Percentiles rank a stretch among this genome's conserved stretches.
These are phyloP conservation scores for Drepana arcuata DNA, from an alignment of 1,140 invertebrate species.

Conservation along the genomic window DNA sequence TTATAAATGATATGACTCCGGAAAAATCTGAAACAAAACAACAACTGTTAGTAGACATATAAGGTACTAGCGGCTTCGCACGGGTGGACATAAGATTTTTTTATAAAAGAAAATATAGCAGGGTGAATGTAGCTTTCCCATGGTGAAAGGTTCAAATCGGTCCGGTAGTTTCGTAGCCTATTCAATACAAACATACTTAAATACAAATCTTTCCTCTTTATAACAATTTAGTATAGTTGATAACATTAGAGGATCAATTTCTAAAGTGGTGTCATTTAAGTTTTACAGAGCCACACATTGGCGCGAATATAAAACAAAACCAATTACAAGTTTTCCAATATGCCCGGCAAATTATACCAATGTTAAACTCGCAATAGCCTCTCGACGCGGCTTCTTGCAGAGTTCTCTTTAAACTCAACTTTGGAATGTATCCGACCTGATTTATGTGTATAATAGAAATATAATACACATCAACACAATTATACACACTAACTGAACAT, in stretches of 20 bases:
- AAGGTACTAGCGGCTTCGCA: not conserved
- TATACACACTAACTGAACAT: too few species aligned
- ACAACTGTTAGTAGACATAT: not conserved
- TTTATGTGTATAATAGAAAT: constrained; percentile 13
- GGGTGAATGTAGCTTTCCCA: too few species aligned
- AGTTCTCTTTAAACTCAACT: constrained; percentile 35
- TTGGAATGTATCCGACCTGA: constrained; percentile 21
- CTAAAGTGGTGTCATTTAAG: constrained; percentile 51
- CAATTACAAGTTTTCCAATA: constrained; percentile 69
- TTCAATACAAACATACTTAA: too few species aligned
- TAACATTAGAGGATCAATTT: constrained; percentile 17
- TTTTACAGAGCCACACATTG: constrained; percentile 43
- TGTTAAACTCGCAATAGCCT: constrained; percentile 50
- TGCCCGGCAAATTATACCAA: constrained; percentile 59
- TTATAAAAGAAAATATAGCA: too few species aligned
- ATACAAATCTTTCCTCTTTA: too few species aligned
- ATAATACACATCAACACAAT: constrained; percentile 5
- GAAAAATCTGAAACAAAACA: constrained; percentile 56
- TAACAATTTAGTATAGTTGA: too few species aligned
- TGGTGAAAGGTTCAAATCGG: too few species aligned
- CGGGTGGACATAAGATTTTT: too few species aligned
- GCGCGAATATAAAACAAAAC: constrained; percentile 63
- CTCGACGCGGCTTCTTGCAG: constrained; percentile 37
- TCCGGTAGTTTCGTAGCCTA: too few species aligned
- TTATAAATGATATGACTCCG: constrained; percentile 64